A percentile compares a stretch with the other conserved stretches of the same genome.
Conservation (phyloP, 2,888 invertebrate species). For the Eudasyphora cyanicolor region DNA sequence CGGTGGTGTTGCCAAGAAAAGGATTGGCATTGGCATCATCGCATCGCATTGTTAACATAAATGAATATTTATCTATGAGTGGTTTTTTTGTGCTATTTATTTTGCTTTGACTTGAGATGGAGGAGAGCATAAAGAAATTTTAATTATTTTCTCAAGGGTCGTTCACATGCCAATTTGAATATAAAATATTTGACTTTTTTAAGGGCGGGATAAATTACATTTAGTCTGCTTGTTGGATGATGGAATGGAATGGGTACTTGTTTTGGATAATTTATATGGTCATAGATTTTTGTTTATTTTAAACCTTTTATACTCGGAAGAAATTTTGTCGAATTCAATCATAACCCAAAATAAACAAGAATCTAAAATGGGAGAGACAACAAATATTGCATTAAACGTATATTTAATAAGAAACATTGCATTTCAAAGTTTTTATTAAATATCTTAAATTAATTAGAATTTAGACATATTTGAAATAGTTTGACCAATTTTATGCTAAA, state of each 20-base stretch:
- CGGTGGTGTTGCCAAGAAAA: no score
- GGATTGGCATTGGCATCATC: no score
- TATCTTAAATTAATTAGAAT: no score
- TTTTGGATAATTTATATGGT: neutral
- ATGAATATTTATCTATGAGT: conserved; percentile 35
- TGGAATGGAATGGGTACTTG: no score
- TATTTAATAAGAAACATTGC: no score
- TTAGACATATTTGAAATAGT: no score
- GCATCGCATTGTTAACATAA: neutral
- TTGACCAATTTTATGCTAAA: no score
- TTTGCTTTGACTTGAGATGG: neutral
- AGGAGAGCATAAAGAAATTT: conserved; percentile 19
- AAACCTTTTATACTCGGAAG: neutral
- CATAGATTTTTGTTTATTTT: neutral
- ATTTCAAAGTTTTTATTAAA: no score
- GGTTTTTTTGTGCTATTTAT: neutral
- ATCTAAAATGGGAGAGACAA: neutral
- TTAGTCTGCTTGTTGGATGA: no score
- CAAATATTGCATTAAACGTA: no score
- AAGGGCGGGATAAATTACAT: neutral
- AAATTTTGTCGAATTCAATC: neutral
- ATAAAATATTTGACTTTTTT: conserved; percentile 1
- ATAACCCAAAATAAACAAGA: neutral
- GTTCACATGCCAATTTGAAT: neutral
- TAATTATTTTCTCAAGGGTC: conserved; percentile 40